These are phyloP conservation scores for Helicoverpa zea DNA, from an alignment of 1,140 invertebrate species.

Conservation along the genomic window DNA sequence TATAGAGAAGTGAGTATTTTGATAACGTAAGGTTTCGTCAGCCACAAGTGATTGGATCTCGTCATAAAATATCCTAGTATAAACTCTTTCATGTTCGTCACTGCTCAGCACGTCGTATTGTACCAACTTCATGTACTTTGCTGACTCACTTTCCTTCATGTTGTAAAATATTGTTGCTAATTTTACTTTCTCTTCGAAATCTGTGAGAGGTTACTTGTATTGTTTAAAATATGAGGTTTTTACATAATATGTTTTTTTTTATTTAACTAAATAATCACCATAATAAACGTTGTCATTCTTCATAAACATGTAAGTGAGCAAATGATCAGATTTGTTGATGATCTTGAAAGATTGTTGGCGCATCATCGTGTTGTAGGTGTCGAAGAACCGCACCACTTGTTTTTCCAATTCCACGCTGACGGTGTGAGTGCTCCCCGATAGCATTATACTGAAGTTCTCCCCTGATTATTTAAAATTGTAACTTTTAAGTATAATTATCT, in stretches of 20 bases:
- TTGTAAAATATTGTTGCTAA: constrained; percentile 76
- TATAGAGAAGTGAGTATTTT: constrained; percentile 77
- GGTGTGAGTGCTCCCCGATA: constrained; percentile 66
- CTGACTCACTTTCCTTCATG: constrained; percentile 74
- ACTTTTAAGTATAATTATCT: no score
- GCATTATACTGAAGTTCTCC: constrained; percentile 73
- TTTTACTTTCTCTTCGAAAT: constrained; percentile 81
- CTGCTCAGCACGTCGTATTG: constrained; percentile 78
- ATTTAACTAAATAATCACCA: constrained; percentile 58
- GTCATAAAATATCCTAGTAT: constrained; percentile 79
- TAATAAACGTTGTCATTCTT: constrained; percentile 76
- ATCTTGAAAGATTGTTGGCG: constrained; percentile 78
- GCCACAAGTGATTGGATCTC: constrained; percentile 77
- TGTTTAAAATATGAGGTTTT: background rate
- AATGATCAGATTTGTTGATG: constrained; percentile 74
- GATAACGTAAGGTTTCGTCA: constrained; percentile 72
- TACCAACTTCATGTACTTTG: constrained; percentile 72
- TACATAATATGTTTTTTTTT: background rate
- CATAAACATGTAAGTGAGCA: constrained; percentile 79
- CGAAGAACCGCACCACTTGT: constrained; percentile 72
- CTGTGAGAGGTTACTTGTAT: constrained; percentile 46
- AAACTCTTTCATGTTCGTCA: constrained; percentile 77
- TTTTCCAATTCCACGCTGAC: constrained; percentile 76
- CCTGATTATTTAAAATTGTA: constrained; percentile 58
- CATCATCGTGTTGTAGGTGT: constrained; percentile 79